Conservation (phyloP, 2,797 vertebrate genomes). For the Euphonia xanthogaster region DNA sequence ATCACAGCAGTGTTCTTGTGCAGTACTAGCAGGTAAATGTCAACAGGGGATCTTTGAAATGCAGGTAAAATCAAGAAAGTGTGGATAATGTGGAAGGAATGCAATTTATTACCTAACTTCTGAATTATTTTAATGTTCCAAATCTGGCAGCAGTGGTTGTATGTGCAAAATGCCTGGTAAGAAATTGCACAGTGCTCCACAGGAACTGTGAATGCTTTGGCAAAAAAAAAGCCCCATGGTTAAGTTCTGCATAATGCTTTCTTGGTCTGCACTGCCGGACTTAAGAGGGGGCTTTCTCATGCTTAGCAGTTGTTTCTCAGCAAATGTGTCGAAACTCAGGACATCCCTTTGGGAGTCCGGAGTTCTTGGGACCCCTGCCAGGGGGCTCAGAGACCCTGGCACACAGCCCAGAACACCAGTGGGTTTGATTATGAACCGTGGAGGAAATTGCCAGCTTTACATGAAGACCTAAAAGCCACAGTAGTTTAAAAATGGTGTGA, state of each 20-base stretch:
- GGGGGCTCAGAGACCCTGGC: too few species aligned
- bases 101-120: not conserved
- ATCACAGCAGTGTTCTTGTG: not conserved
- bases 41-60: not conserved
- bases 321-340: too few species aligned
- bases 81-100: not conserved
- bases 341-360: too few species aligned
- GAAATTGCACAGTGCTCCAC: not conserved
- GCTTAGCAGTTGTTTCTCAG: not conserved
- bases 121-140: not conserved
- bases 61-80: not conserved
- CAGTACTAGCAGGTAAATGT: not conserved
- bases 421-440: too few species aligned
- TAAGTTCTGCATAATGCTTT: not conserved
- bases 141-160: not conserved
- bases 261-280: not conserved
- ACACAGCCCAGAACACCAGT: too few species aligned
- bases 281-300: not conserved
- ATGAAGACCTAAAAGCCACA: too few species aligned
- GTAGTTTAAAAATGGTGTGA: too few species aligned
- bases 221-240: not conserved
- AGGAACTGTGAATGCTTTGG: not conserved
- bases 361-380: too few species aligned
- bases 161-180: fast-evolving
- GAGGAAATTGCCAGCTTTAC: too few species aligned